phyloP scores from a whole-genome alignment of 2,113 vertebrate genomes.

The Alethe castanea region DNA sequence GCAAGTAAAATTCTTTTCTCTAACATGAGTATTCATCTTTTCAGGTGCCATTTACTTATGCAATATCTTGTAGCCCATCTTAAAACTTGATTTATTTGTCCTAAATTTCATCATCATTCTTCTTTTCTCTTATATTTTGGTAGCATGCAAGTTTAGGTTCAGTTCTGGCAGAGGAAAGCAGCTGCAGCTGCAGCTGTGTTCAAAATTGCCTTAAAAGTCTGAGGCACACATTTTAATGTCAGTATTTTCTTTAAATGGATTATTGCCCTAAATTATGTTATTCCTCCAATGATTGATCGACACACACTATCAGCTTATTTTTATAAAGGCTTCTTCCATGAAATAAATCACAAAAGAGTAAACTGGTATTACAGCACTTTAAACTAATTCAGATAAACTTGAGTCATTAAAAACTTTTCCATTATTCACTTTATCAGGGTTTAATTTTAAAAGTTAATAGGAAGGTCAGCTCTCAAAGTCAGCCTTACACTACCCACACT shows the following conservation, averaged over 20 bases:
- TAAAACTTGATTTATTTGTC: neutral
- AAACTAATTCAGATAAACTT: neutral
- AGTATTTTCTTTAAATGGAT: neutral
- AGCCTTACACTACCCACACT: neutral
- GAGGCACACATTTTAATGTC: neutral
- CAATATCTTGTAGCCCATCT: neutral
- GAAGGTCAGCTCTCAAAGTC: neutral
- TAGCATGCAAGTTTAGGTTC: neutral
- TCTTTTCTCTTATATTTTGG: neutral
- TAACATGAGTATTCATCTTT: neutral
- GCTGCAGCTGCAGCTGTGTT: neutral
- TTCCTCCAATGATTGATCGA: neutral
- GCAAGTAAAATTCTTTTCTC: neutral
- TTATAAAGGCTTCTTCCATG: neutral
- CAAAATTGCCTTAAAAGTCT: neutral
- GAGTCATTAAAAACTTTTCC: neutral
- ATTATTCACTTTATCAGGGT: neutral
- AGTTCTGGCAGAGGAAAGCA: neutral
- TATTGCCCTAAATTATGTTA: neutral
- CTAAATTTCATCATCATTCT: neutral
- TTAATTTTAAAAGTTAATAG: neutral
- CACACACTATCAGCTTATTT: neutral
- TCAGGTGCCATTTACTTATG: neutral
- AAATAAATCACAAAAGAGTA: neutral
- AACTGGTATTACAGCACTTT: neutral